A percentile compares a stretch with the other conserved stretches of the same genome.
These are phyloP conservation scores for Engystomops pustulosus DNA, from an alignment of 2,113 vertebrate genomes.

Conservation along the genomic window DNA sequence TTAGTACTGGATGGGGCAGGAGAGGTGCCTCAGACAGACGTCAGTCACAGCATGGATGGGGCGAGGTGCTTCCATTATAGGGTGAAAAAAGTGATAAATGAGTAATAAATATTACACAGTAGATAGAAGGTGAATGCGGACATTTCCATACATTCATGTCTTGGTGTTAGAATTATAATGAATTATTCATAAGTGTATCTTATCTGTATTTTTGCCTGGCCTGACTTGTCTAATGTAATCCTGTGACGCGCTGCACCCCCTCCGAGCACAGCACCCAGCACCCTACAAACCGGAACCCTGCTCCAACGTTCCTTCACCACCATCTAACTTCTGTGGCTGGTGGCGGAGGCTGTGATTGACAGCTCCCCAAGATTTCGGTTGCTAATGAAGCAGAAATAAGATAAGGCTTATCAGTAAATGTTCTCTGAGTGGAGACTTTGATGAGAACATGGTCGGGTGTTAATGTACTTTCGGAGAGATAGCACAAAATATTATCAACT, in stretches of 20 bases:
- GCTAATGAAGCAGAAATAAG: conserved; percentile 77
- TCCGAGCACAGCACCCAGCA: background rate
- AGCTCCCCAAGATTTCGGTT: conserved; percentile 71
- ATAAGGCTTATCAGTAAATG: conserved; percentile 83
- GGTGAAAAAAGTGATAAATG: too few species aligned
- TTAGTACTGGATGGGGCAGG: too few species aligned
- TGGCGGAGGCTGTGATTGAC: conserved; percentile 55
- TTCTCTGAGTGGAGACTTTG: conserved; percentile 77
- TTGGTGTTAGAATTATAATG: too few species aligned
- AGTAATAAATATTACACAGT: too few species aligned
- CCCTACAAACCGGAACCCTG: background rate
- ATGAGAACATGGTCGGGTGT: conserved; percentile 78
- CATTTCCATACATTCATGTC: too few species aligned
- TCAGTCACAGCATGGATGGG: too few species aligned
- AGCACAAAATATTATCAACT: conserved; percentile 66
- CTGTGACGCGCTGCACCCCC: background rate
- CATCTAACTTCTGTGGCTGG: conserved; percentile 14
- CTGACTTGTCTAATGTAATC: too few species aligned
- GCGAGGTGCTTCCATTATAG: too few species aligned
- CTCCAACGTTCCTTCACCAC: conserved; percentile 6
- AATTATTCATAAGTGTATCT: too few species aligned
- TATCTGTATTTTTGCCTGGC: too few species aligned
- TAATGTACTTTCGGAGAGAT: conserved; percentile 82
- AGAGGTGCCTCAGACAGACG: too few species aligned
- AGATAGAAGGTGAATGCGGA: too few species aligned